Conservation (phyloP, 2,113 vertebrate species). For the Pangasianodon hypophthalmus region DNA sequence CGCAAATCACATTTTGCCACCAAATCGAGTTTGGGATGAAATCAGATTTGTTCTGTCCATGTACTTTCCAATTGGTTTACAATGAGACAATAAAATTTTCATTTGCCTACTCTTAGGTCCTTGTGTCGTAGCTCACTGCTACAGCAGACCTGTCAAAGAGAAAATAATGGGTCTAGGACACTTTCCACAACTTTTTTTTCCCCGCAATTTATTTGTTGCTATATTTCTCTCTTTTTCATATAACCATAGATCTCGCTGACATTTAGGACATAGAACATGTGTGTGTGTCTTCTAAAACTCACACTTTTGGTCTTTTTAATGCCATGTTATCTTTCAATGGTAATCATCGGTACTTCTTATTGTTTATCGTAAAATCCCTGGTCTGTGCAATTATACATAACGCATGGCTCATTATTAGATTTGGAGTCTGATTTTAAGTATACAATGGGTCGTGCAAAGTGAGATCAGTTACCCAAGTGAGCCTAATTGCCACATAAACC, state of each 20-base stretch:
- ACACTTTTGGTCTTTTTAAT: neutral
- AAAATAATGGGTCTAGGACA: slow-evolving; percentile 12
- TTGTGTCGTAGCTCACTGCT: slow-evolving; percentile 1
- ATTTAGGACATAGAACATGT: neutral
- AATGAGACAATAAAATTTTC: slow-evolving; percentile 54
- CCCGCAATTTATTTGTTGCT: neutral
- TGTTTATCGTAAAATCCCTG: slow-evolving; percentile 51
- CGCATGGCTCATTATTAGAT: slow-evolving; percentile 59
- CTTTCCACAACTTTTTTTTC: neutral
- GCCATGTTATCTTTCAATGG: neutral
- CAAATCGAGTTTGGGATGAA: slow-evolving; percentile 58
- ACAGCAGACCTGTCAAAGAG: neutral
- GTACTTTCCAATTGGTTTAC: slow-evolving; percentile 57
- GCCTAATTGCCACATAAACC: slow-evolving; percentile 63
- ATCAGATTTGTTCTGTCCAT: slow-evolving; percentile 59
- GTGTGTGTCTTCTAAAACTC: neutral
- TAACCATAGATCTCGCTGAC: neutral
- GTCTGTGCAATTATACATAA: slow-evolving; percentile 50
- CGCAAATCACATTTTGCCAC: slow-evolving; percentile 59
- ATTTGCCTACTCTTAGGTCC: slow-evolving; percentile 38
- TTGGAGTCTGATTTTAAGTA: slow-evolving; percentile 56
- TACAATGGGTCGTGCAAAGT: slow-evolving; percentile 56
- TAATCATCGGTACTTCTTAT: slow-evolving; percentile 38
- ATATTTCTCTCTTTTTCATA: neutral
- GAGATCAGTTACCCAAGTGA: slow-evolving; percentile 59